Evolutionary conservation across 2,888 invertebrate genomes (phyloP).

Genomic region (Balanococcus diminutus): DNA sequence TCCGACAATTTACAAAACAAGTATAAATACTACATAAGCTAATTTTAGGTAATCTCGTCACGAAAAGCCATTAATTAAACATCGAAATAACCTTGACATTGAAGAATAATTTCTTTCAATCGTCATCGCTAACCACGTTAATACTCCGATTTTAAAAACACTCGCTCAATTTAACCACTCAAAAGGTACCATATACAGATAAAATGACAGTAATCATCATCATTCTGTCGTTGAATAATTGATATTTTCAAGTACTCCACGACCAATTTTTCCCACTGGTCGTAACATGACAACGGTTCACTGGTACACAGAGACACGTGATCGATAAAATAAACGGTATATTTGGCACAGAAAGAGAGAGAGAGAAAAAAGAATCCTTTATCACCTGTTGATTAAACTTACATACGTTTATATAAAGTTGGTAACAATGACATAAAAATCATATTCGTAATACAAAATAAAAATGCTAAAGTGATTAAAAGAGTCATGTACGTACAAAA

Average conservation of each 20-base stretch:
- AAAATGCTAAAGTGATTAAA: neutral
- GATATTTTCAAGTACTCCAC: neutral
- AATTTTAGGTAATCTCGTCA: neutral
- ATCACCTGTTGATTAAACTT: neutral
- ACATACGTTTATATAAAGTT: neutral
- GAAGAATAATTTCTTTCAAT: neutral
- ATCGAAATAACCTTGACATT: neutral
- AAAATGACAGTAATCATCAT: neutral
- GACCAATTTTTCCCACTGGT: neutral
- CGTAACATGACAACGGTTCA: neutral
- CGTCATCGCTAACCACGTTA: neutral
- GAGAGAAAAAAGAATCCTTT: neutral
- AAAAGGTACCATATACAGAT: neutral
- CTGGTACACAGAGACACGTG: neutral
- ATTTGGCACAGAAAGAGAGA: neutral
- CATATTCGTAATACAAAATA: neutral
- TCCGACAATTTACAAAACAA: too few species aligned
- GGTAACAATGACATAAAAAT: constrained; percentile 12
- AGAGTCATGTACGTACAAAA: neutral
- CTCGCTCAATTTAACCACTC: neutral
- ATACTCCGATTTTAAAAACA: neutral
- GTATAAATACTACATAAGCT: neutral
- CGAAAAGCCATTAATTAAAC: neutral
- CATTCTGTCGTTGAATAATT: neutral
- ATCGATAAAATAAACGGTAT: neutral